Evolutionary conservation across 2,113 vertebrate genomes (phyloP), one percentile per base, ranked within the genome.

Genomic region (Leucoraja erinaceus): DNA sequence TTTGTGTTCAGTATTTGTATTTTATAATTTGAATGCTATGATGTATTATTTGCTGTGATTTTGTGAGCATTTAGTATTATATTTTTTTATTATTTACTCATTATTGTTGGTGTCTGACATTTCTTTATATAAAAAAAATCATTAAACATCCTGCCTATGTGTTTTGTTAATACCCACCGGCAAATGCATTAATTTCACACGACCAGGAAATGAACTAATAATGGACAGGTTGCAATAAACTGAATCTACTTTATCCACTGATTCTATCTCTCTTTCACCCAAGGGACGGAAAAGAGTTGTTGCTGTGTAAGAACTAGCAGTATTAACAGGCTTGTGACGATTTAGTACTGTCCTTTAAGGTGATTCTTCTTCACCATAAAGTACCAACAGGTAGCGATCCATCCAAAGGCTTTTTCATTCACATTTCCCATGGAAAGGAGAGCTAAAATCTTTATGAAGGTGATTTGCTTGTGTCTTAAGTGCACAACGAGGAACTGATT

Each of bases 21-120:
- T 54, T 91, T 91, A 47, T 91, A 68, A 72, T 91, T 91, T 70
- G 22, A 91, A 91, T 72, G 90, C 66, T 91, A 2, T 54, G 68
- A 11, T 91, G 59, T 91, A 70, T 91, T 91, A 72, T 72, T 72
- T 91, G 63, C 66, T 38, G 33, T 28, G 66, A 70, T 90, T 91
- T 72, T 91, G 33, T 91, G 88, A 38, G 20, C 20, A 18, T 47
- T 25, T 66, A 72, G 12, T 9, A 38, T 63, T 63, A n/a, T 63
- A 88, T 38, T 70, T 91, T 70, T 90, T 68, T 47, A 91, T 91
- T 90, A 86, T 59, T 88, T 88, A 70, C 47, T 72, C 66, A 72
- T 72, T 22, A 68, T 91, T 54, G 25, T 91, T 47, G 7, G 16
- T 70, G 11, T 25, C 4, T 66, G 68, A 22, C 3, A 11, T 72